Base-by-base conservation (phyloP, 2,797 vertebrate species). In the Bryconaethiops microstoma region DNA sequence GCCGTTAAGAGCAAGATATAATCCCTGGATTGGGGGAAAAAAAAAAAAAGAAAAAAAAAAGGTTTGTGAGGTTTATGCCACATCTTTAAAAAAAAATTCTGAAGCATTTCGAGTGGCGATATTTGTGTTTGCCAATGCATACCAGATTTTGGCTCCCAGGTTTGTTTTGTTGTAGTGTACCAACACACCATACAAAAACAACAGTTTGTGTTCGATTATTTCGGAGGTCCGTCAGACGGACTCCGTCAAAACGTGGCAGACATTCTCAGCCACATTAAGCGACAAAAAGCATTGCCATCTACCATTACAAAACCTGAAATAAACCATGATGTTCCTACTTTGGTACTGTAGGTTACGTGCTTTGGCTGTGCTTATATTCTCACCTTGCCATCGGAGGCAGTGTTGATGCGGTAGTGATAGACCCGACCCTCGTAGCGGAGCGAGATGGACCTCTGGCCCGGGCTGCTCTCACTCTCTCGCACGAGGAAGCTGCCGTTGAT, bases 371-470 rank as follows among this genome's bases (percentile, higher is more conserved):
- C 8, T 21, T 35, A 12, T 29, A 25, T 29, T 69, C 94, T 78
- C 86, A 99, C 98, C 97, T 99, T 99, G 90, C 96, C 94, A 0
- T 99, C 97, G 0, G 97, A 98, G 0, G 97, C 98, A 0, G 97
- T 99, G 92, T 99, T 99, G 90, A 99, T 99, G 82, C 97, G 91
- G 94, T 99, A 99, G 94, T 99, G 98, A 94, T 99, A 99, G 62
- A 99, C 97, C 76, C 97, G 92, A 0, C 98, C 98, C 80, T 99
- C 98, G 14, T 98, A 99, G 59, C 98, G 91, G 88, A 99, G 94
- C 0, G 98, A 99, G 83, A 99, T 99, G 74, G 98, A 99, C 86
- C 97, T 93, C 93, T 99, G 98, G 0, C 98, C 98, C 0, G 98
- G 98, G 70, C 98, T 99, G 94, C 98, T 99, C 93, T 99, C 98